These are phyloP conservation scores for Catostomus latipinnis DNA, from an alignment of 2,797 vertebrate genomes.

Conservation along the genomic window DNA sequence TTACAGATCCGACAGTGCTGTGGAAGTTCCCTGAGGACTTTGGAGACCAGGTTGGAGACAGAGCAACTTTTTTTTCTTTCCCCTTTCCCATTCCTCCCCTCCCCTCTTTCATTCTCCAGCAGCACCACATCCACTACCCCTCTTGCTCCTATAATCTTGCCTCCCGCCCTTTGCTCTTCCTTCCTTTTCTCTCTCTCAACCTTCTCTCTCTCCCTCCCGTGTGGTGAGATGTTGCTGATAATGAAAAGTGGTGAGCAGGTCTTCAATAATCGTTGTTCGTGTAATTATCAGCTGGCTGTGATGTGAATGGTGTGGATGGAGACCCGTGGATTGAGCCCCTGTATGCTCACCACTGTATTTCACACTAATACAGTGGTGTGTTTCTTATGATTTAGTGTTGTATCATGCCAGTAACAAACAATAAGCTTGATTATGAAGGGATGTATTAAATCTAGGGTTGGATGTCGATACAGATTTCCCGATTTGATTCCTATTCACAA, in stretches of 20 bases:
- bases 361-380: constrained; percentile 9
- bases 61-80: constrained; percentile 78
- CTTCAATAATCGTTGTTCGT: constrained; percentile 83
- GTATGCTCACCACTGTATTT: neutral
- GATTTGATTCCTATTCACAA: no score
- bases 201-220: constrained; percentile 51
- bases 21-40: constrained; percentile 99
- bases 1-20: constrained; percentile 98
- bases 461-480: no score
- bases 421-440: neutral
- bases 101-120: constrained; percentile 7
- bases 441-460: no score
- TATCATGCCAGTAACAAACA: neutral
- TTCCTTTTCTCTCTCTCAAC: neutral
- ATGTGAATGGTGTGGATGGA: constrained; percentile 75
- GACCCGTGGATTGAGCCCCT: neutral
- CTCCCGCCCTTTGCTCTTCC: constrained; percentile 18
- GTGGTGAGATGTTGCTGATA: constrained; percentile 78
- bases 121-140: constrained; percentile 55
- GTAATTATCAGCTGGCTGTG: constrained; percentile 84
- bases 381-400: neutral
- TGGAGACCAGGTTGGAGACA: constrained; percentile 97
- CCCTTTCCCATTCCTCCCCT: constrained; percentile 14
- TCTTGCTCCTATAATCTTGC: constrained; percentile 48
- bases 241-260: constrained; percentile 83